Evolutionary conservation across 2,888 invertebrate genomes (phyloP).

Genomic region (Parelbella ahira): DNA sequence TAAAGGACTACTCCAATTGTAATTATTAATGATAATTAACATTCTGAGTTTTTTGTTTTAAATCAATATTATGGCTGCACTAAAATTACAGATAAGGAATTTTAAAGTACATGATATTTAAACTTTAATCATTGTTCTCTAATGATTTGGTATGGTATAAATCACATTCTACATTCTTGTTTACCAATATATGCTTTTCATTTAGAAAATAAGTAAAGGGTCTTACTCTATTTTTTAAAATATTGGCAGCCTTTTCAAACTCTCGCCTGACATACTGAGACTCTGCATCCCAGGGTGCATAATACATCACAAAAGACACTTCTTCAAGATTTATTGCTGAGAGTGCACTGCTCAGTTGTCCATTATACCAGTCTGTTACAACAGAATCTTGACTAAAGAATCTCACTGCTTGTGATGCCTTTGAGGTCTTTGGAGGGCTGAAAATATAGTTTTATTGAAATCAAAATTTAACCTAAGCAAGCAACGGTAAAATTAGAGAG

Average conservation of each 20-base stretch:
- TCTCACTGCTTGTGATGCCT: slow-evolving; percentile 79
- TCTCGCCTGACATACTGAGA: slow-evolving; percentile 87
- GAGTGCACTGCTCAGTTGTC: slow-evolving; percentile 84
- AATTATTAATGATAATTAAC: too few species aligned
- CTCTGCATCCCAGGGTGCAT: slow-evolving; percentile 97
- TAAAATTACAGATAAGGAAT: too few species aligned
- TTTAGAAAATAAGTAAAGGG: too few species aligned
- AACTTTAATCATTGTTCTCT: too few species aligned
- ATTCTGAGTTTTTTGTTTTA: too few species aligned
- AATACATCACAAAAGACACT: slow-evolving; percentile 93
- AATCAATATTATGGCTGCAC: too few species aligned
- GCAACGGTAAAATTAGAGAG: background rate
- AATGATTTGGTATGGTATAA: too few species aligned
- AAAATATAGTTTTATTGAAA: slow-evolving; percentile 32
- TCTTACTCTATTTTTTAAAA: slow-evolving; percentile 85
- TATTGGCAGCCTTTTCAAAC: slow-evolving; percentile 86
- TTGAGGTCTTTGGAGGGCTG: slow-evolving; percentile 62
- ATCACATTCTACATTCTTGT: too few species aligned
- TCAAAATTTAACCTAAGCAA: too few species aligned
- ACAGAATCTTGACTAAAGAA: slow-evolving; percentile 86
- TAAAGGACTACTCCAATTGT: too few species aligned
- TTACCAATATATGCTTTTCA: too few species aligned
- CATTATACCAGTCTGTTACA: slow-evolving; percentile 89
- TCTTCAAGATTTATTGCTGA: slow-evolving; percentile 83
- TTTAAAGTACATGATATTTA: too few species aligned